Evolutionary conservation across 30 jellyfish, hydroid and myxozoan species (phyloP), one percentile per base, ranked within the genome.

Genomic region (Sanderia malayensis): DNA sequence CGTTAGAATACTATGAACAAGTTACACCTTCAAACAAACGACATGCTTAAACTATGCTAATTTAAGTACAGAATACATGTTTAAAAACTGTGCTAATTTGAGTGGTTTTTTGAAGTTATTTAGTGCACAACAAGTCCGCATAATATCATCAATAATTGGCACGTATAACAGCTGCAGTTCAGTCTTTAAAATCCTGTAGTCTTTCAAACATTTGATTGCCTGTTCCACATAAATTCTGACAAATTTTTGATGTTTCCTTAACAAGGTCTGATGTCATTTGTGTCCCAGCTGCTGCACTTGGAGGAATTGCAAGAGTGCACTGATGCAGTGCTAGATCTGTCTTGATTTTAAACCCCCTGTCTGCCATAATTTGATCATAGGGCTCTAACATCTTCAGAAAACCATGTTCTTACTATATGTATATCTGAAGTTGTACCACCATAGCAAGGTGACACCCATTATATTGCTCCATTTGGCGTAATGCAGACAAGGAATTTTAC

Each of bases 361-460:
- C 80, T 58, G 87, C 87, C 87, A 74, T 74, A 22, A 74, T 25
- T 58, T 58, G 77, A 61, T 60, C 82, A 74, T 74, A 74, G 31
- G 87, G 87, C 70, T 74, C 87, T 30, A 74, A 24, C 31, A 10
- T 30, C 21, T 60, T 32, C 33, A 74, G 41, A 52, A 74, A 74
- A 23, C 83, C 80, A 25, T 13, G 31, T 26, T 15, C 70, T 18
- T 23, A 74, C 80, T 19, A 58, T 33, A 32, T 15, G 57, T 10
- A 74, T 34, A 60, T 60, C 87, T 25, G 69, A 30, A 33, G 82
- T 46, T 58, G 82, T 30, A n/a, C 87, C 87, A 58, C 87, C 94
- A 78, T 86, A 86, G 10, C 41, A 58, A 78, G 88, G 82, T 7
- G 96, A 86, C 11, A 77, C 37, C 91, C 91, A 86, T 8, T 94